Evolutionary conservation across 1,140 invertebrate species (phyloP), one percentile per base, ranked within the genome.

Genomic region (Lordiphosa stackelbergi): DNA sequence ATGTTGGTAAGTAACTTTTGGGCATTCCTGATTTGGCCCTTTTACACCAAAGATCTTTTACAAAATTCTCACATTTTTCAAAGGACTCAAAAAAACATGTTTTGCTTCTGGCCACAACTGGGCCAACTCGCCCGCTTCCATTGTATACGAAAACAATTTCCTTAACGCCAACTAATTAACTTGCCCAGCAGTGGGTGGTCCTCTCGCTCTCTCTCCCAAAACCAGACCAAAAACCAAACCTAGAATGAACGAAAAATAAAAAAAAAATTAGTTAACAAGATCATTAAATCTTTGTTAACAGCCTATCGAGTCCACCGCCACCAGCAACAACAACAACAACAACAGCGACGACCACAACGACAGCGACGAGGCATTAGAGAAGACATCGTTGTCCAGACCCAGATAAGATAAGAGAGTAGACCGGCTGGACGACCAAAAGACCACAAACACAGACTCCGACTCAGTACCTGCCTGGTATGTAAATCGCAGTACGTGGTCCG

Each of bases 281-380:
- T 81, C 75, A 79, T 81, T 79, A 79, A 79, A 81, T 79, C 75
- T 81, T 74, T 64, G 71, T 69, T 81, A 75, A 75, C 66, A 70
- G 66, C 36, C 55, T 55, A 72, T 72, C 69, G 55, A 7, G 5
- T 31, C 28, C 28, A 31, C 28, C 28, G 28, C 28, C 28, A 31
- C 28, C 28, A 34, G 48, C 58, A 22, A 36, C 47, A 40, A 53
- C 43, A 47, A 48, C 54, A 34, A 53, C 54, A 45, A 37, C n/a
- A n/a, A n/a, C n/a, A n/a, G n/a, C n/a, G n/a, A 13, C 42, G 16
- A 12, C 22, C n/a, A 13, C 51, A 16, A 47, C 4, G 24, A 28
- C 28, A 31, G 11, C 31, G 35, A 36, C 11, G 40, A 16, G 28
- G 59, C 62, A 74, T 74, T 66, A 63, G 63, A 68, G 41, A 53